Evolutionary conservation across 2,888 invertebrate genomes (phyloP).

Genomic region (Andrena fulva): DNA sequence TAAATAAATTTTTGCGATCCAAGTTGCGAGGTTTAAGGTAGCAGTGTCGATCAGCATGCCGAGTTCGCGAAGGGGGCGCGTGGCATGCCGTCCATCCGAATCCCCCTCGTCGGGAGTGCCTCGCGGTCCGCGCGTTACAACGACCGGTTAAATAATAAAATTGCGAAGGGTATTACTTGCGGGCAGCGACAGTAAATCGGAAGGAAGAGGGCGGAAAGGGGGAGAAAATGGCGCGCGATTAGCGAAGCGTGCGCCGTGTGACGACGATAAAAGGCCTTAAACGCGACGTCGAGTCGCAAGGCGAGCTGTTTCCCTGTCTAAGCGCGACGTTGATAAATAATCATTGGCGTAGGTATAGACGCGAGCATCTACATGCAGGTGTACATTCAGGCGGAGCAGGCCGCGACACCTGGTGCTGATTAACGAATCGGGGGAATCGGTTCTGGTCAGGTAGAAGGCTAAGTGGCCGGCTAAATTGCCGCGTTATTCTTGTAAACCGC

Average conservation of each 20-base stretch:
- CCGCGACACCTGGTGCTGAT: slow-evolving; percentile 73
- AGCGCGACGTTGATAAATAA: slow-evolving; percentile 71
- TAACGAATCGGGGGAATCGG: slow-evolving; percentile 73
- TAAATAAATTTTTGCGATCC: too few species aligned
- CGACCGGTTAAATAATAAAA: neutral
- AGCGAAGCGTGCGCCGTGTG: slow-evolving; percentile 37
- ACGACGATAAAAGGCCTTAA: slow-evolving; percentile 48
- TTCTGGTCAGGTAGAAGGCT: slow-evolving; percentile 62
- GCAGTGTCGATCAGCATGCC: too few species aligned
- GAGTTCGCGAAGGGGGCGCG: too few species aligned
- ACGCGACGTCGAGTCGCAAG: slow-evolving; percentile 11
- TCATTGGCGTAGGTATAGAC: slow-evolving; percentile 64
- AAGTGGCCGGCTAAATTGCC: slow-evolving; percentile 73
- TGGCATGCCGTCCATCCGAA: too few species aligned
- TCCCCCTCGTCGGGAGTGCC: too few species aligned
- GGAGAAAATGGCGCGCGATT: slow-evolving; percentile 6
- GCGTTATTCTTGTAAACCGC: slow-evolving; percentile 72
- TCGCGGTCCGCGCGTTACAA: too few species aligned
- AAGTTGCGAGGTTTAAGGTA: too few species aligned
- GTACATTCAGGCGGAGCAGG: slow-evolving; percentile 33
- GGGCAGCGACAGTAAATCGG: slow-evolving; percentile 28
- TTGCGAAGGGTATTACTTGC: neutral
- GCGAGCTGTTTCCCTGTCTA: slow-evolving; percentile 48
- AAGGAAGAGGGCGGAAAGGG: slow-evolving; percentile 15
- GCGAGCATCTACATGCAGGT: slow-evolving; percentile 66